Conservation (phyloP, 2,888 invertebrate species). For the Lepidocyrtinus sp. region DNA sequence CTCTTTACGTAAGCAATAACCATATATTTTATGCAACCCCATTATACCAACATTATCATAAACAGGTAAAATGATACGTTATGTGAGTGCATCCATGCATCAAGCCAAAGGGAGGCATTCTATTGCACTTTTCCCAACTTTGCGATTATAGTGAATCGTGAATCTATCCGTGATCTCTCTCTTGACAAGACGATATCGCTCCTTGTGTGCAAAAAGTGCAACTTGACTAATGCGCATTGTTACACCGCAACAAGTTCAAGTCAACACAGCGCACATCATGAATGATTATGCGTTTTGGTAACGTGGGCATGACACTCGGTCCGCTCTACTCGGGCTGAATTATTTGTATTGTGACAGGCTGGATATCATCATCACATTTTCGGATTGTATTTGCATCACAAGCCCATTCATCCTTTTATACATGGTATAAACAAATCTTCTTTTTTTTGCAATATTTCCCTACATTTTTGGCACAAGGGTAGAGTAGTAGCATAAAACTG, state of each 20-base stretch:
- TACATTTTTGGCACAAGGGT: not conserved
- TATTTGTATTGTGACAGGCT: slow-evolving; percentile 37
- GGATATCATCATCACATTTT: slow-evolving; percentile 28
- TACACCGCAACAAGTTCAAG: not conserved
- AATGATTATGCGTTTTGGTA: not conserved
- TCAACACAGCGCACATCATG: not conserved
- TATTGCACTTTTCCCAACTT: not conserved
- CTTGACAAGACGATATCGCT: not conserved
- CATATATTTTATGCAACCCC: not conserved
- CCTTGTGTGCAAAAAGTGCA: not conserved
- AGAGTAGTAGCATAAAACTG: slow-evolving; percentile 35
- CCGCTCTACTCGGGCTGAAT: not conserved
- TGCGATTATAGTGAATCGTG: not conserved
- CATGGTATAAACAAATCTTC: not conserved
- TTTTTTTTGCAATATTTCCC: not conserved
- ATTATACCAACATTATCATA: not conserved
- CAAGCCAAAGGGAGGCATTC: not conserved
- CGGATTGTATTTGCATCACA: not conserved
- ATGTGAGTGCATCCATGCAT: not conserved
- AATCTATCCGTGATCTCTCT: not conserved
- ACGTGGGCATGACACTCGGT: not conserved
- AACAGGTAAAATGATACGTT: not conserved
- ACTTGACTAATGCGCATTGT: not conserved
- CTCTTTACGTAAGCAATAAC: not conserved
- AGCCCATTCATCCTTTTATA: not conserved